Conservation (phyloP, 2,113 vertebrate genomes). For the Strix aluco region DNA sequence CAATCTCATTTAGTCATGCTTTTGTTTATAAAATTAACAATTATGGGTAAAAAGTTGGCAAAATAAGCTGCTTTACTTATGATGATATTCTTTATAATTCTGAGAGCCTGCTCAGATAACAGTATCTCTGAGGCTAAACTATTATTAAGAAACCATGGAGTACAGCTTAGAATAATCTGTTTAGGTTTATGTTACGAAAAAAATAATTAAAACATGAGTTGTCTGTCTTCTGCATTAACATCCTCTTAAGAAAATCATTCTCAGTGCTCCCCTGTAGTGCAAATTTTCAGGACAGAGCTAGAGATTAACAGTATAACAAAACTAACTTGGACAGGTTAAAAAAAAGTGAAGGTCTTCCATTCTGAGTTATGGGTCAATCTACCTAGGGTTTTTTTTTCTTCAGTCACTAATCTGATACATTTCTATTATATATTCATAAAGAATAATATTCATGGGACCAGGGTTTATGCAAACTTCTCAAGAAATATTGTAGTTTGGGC, state of each 20-base stretch:
- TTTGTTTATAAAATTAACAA: not conserved
- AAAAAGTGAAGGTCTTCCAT: not conserved
- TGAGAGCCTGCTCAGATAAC: not conserved
- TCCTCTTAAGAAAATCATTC: not conserved
- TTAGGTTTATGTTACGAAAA: not conserved
- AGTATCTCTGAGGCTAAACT: not conserved
- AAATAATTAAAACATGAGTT: not conserved
- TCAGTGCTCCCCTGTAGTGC: not conserved
- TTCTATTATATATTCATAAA: not conserved
- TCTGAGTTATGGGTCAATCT: not conserved
- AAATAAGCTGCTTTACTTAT: not conserved
- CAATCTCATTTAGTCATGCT: not conserved
- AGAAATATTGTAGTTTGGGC: not conserved
- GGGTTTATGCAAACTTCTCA: not conserved
- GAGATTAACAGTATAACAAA: not conserved
- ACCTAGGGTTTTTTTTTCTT: not conserved
- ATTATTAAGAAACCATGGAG: not conserved
- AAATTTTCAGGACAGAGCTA: not conserved
- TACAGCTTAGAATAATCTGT: not conserved
- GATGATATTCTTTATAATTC: not conserved
- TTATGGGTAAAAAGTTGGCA: not conserved
- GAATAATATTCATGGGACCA: not conserved
- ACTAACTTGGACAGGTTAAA: not conserved
- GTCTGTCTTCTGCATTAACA: not conserved
- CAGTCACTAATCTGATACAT: not conserved